These are phyloP conservation scores for Catocala nupta DNA, from an alignment of 2,888 invertebrate species.

Conservation along the genomic window DNA sequence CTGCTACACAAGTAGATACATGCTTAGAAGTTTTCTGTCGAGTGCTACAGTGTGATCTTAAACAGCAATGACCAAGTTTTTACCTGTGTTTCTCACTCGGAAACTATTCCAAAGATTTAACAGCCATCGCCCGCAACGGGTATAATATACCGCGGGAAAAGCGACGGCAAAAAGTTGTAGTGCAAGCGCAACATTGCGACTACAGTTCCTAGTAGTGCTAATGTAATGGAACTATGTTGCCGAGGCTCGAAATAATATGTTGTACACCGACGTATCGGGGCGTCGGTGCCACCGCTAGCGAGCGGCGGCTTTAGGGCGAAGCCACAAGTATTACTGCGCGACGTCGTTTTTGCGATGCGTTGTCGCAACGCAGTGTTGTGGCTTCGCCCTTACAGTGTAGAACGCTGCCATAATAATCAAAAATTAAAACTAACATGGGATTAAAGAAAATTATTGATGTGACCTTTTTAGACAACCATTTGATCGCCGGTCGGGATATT, in stretches of 20 bases:
- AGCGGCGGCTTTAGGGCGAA: no score
- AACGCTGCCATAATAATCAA: no score
- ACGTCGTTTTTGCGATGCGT: no score
- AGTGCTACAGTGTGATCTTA: conserved; percentile 44
- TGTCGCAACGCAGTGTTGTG: no score
- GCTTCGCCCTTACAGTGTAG: no score
- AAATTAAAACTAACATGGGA: no score
- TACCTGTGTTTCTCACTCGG: conserved; percentile 43
- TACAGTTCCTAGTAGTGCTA: conserved; percentile 66
- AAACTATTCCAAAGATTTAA: conserved; percentile 53
- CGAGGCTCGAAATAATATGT: conserved; percentile 70
- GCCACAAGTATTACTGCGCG: no score
- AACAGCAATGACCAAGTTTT: conserved; percentile 40
- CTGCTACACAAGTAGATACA: no score
- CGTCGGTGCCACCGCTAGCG: conserved; percentile 30
- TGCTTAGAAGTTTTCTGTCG: conserved; percentile 1
- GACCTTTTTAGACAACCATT: no score
- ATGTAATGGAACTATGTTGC: conserved; percentile 64
- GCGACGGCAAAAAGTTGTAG: conserved; percentile 40
- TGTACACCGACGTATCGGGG: conserved; percentile 60
- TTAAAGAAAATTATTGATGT: no score
- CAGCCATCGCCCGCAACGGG: conserved; percentile 31
- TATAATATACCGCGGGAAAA: conserved; percentile 46
- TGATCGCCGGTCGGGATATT: no score
- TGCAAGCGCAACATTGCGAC: conserved; percentile 31